Evolutionary conservation across 1,140 invertebrate genomes (phyloP).

Genomic region (Drosophila punjabiensis): DNA sequence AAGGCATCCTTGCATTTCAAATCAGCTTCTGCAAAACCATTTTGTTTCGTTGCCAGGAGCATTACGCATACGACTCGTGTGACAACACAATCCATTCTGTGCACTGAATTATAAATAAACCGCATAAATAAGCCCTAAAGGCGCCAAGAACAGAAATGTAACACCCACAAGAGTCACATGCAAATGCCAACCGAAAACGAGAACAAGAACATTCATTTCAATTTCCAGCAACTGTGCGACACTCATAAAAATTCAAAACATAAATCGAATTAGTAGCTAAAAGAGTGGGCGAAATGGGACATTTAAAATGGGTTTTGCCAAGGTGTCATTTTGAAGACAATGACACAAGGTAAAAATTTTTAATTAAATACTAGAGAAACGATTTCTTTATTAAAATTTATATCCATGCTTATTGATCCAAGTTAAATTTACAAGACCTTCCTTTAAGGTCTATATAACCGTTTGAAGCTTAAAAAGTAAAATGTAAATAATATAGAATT

Average conservation of each 20-base stretch:
- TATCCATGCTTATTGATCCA: no score
- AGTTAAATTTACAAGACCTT: no score
- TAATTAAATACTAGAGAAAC: no score
- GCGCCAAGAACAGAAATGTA: constrained; percentile 18
- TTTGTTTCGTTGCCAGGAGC: constrained; percentile 2
- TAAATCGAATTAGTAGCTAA: constrained; percentile 69
- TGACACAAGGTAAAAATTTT: neutral
- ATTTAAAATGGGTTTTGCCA: constrained; percentile 11
- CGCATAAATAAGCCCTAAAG: constrained; percentile 63
- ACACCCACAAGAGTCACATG: constrained; percentile 26
- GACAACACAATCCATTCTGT: constrained; percentile 62
- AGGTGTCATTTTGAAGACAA: constrained; percentile 3
- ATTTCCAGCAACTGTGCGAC: constrained; percentile 39
- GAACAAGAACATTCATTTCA: constrained; percentile 59
- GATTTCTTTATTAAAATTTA: no score
- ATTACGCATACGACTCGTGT: constrained; percentile 17
- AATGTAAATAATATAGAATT: no score
- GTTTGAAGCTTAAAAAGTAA: no score
- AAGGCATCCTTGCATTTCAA: constrained; percentile 52
- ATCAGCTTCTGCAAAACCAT: constrained; percentile 18
- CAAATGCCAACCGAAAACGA: constrained; percentile 8
- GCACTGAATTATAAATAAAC: constrained; percentile 74
- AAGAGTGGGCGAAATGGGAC: constrained; percentile 13
- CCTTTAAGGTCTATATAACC: no score
- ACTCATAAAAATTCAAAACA: constrained; percentile 58